Evolutionary conservation across 2,113 vertebrate species (phyloP), one percentile per base, ranked within the genome.

Genomic region (Hippocampus abdominalis): DNA sequence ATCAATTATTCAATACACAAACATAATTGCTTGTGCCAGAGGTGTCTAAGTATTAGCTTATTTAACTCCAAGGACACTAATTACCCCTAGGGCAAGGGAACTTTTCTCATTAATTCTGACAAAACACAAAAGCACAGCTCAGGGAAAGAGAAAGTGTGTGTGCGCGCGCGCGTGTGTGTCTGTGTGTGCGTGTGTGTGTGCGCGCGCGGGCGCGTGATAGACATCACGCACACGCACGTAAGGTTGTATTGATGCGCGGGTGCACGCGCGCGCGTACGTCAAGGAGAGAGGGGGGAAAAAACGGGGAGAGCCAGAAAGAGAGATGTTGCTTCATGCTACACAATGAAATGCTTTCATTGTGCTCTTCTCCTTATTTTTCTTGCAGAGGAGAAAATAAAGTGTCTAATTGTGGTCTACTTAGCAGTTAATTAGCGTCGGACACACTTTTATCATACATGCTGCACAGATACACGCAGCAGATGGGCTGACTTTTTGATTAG

Each of bases 1-100:
- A 99, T 99, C 97, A 98, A 99, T 99, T 99, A 99, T 99, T 99
- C 97, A 98, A 99, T 98, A 98, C 97, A 98, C 96, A 99, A 99
- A 99, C 96, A 98, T 98, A 99, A 98, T 99, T 99, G 97, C 95
- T 95, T 98, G 96, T 96, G 96, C 96, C 95, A 98, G 97, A 98
- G 96, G 97, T 98, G 96, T 97, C 95, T 97, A 96, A 96, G 96
- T 97, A 97, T 98, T 95, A 98, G 97, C 96, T 99, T 99, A 99
- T 99, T 99, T 99, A 99, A 98, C 97, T 99, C 96, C 96, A 99
- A 99, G 97, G 97, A 99, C 97, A 99, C 96, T 98, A 99, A 99
- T 98, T 99, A 98, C 95, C 97, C 97, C 96, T 95, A 96, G 96
- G 97, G 97, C 97, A 98, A 94, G 94, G 94, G 95, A 98, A 98